phyloP scores from a whole-genome alignment of 30 jellyfish, hydroid and myxozoan species.

The Calvadosia cruxmelitensis region DNA sequence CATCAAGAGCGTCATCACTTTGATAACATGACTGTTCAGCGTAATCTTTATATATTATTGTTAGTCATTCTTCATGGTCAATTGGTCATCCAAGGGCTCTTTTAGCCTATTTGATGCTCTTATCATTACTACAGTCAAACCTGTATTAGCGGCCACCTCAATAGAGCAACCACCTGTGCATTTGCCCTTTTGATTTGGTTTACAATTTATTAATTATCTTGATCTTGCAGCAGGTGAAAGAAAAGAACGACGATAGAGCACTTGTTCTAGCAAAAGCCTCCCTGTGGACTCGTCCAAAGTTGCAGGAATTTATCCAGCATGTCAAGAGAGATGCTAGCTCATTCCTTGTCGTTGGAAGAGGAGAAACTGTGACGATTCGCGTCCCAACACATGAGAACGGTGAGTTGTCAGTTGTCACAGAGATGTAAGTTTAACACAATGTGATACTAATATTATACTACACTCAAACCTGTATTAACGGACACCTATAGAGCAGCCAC shows the following conservation, averaged over 20 bases:
- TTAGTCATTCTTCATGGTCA: too few relatives aligned
- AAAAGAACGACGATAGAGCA: background rate
- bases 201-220: too few relatives aligned
- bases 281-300: constrained; percentile 92
- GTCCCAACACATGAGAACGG: constrained; percentile 98
- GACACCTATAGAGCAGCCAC: background rate
- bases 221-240: background rate
- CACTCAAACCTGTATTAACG: background rate
- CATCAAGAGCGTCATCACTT: too few relatives aligned
- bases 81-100: background rate
- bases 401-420: constrained; percentile 9
- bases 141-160: too few relatives aligned
- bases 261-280: constrained; percentile 81
- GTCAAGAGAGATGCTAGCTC: constrained; percentile 95
- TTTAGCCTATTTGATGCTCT: background rate
- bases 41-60: too few relatives aligned
- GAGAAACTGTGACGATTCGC: constrained; percentile 91
- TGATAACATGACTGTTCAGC: too few relatives aligned
- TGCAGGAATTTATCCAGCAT: constrained; percentile 78
- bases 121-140: too few relatives aligned
- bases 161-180: too few relatives aligned
- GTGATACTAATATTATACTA: too few relatives aligned
- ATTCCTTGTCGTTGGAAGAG: constrained; percentile 85
- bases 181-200: too few relatives aligned
- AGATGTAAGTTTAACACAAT: too few relatives aligned